Evolutionary conservation across 2,113 vertebrate genomes (phyloP), one percentile per base, ranked within the genome.

Genomic region (Cyanoramphus novaezelandiae): DNA sequence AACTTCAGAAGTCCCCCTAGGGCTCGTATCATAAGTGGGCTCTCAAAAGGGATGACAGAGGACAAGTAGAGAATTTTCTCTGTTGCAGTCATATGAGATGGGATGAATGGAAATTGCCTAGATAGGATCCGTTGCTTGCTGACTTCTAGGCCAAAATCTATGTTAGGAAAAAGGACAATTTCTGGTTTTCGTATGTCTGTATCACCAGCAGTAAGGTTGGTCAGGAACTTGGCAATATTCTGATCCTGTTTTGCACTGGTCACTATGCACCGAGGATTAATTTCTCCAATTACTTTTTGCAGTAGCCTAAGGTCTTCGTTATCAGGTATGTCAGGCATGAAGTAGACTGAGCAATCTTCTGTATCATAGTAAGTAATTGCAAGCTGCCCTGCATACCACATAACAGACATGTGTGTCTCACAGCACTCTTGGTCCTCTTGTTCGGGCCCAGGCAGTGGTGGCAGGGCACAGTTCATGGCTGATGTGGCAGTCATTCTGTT

Each of bases 171-270:
- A 62, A 98, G 97, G 39, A 99, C 97, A 59, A 99, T 96, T 96
- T 99, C 99, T 50, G 98, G 98, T 95, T 97, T 97, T 81, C 53
- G 47, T 52, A 3, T 62, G 37, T 87, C 88, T 81, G 93, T 97
- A 62, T 98, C 98, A 37, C 97, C 98, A 80, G 16, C 57, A 37
- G 81, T 37, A 55, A 99, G 95, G 62, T 93, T 97, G 74, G 97
- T 97, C 63, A 99, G 96, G 96, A 99, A 99, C 50, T 43, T 97
- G 49, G 98, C 96, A 96, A 99, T 98, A 82, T 91, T 98, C 52
- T 96, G 97, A 88, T 99, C 99, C 96, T 99, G 99, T 97, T 99
- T 99, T 69, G 99, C 99, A 93, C 99, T 99, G 29, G 98, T 99
- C 86, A 99, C 97, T 95, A 99, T 88, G 59, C 98, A 98, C 39